Evolutionary conservation across 1,140 invertebrate species (phyloP).

Genomic region (Conus ventricosus): DNA sequence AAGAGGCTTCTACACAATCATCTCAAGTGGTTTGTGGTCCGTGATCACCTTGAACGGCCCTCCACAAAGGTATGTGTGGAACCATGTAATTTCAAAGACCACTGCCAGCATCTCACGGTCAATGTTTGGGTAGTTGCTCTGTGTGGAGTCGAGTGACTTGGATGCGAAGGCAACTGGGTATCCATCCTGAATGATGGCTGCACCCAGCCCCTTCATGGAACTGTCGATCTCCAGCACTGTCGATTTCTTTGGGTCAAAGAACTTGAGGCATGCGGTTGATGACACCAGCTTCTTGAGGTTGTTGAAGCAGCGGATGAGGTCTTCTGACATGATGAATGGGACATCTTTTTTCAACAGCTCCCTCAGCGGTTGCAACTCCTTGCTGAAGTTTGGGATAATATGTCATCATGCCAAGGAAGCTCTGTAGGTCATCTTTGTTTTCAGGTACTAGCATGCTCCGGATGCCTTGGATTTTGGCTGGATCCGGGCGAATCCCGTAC

Average conservation of each 20-base stretch:
- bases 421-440: too few relatives aligned
- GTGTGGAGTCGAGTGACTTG: slow-evolving; percentile 68
- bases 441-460: too few relatives aligned
- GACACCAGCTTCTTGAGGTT: slow-evolving; percentile 24
- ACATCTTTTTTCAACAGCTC: slow-evolving; percentile 29
- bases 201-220: slow-evolving; percentile 66
- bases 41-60: too few relatives aligned
- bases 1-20: slow-evolving; percentile 57
- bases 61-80: too few relatives aligned
- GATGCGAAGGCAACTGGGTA: slow-evolving; percentile 74
- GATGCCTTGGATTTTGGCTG: slow-evolving; percentile 60
- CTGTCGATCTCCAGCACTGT: too few relatives aligned
- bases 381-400: too few relatives aligned
- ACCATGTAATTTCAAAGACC: too few relatives aligned
- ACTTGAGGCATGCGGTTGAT: slow-evolving; percentile 11
- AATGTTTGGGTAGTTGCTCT: slow-evolving; percentile 73
- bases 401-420: too few relatives aligned
- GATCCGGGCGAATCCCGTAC: slow-evolving; percentile 68
- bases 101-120: too few relatives aligned
- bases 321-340: slow-evolving; percentile 26
- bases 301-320: slow-evolving; percentile 27
- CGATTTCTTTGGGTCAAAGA: too few relatives aligned
- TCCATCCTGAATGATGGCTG: slow-evolving; percentile 74
- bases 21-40: slow-evolving; percentile 58
- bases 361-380: too few relatives aligned